Evolutionary conservation across 2,113 vertebrate species (phyloP).

Genomic region (Empidonax traillii): DNA sequence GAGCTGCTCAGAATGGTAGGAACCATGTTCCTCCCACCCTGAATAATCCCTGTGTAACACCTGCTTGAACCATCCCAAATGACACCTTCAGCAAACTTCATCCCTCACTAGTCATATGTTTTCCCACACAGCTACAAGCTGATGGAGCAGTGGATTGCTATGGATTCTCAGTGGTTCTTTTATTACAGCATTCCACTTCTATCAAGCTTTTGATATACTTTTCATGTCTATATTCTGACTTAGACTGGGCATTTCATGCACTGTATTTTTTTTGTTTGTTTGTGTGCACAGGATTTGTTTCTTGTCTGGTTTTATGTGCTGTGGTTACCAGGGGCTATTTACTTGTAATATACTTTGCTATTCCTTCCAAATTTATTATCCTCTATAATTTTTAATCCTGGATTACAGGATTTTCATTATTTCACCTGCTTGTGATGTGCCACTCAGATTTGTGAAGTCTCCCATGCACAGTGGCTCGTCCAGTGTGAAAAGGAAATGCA

Average conservation of each 20-base stretch:
- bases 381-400: not conserved
- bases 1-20: not conserved
- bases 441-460: not conserved
- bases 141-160: not conserved
- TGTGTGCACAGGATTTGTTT: not conserved
- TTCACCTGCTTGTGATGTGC: not conserved
- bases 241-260: not conserved
- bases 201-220: not conserved
- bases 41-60: not conserved
- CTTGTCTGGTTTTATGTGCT: not conserved
- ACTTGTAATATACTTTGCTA: not conserved
- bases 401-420: not conserved
- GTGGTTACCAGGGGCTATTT: not conserved
- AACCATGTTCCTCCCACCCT: not conserved
- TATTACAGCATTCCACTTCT: not conserved
- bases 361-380: not conserved
- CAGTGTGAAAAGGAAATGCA: not conserved
- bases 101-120: not conserved
- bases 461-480: not conserved
- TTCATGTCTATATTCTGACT: not conserved
- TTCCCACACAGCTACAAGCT: not conserved
- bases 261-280: not conserved
- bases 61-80: not conserved
- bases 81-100: not conserved
- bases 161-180: not conserved